phyloP scores from a whole-genome alignment of 2,797 vertebrate genomes.

The Nothura maculosa region DNA sequence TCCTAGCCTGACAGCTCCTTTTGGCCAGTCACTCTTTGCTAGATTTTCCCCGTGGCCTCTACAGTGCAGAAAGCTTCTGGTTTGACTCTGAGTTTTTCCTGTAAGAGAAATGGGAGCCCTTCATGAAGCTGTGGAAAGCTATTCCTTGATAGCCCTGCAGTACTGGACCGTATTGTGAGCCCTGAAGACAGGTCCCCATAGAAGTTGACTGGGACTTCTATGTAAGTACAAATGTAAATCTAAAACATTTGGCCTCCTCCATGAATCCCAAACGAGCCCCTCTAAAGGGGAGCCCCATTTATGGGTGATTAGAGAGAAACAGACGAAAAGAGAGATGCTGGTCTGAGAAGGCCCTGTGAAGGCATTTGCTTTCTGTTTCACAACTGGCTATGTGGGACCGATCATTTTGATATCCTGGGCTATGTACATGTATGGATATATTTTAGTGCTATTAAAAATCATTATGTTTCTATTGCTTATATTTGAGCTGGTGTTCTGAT shows the following conservation, averaged over 20 bases:
- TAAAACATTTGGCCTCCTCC: too few relatives aligned
- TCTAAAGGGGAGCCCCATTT: neutral
- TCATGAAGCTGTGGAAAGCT: neutral
- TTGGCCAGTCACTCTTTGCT: neutral
- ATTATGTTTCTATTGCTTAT: neutral
- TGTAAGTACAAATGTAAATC: neutral
- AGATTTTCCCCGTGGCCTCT: neutral
- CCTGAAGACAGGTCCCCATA: neutral
- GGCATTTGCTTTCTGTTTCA: neutral
- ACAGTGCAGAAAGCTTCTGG: too few relatives aligned
- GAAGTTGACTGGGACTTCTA: too few relatives aligned
- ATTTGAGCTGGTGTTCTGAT: neutral
- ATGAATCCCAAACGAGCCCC: neutral
- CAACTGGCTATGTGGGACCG: neutral
- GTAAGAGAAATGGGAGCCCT: neutral
- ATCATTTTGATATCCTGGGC: neutral
- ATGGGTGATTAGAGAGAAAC: neutral
- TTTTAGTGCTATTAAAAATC: neutral
- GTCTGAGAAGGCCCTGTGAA: neutral
- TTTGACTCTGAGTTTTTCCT: neutral
- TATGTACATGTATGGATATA: accelerated
- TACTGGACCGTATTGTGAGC: neutral
- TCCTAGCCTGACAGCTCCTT: neutral
- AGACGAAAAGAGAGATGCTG: neutral
- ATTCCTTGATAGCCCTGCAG: neutral